These are phyloP conservation scores for Phocoena sinus DNA, from an alignment of 2,113 vertebrate genomes.

Conservation along the genomic window DNA sequence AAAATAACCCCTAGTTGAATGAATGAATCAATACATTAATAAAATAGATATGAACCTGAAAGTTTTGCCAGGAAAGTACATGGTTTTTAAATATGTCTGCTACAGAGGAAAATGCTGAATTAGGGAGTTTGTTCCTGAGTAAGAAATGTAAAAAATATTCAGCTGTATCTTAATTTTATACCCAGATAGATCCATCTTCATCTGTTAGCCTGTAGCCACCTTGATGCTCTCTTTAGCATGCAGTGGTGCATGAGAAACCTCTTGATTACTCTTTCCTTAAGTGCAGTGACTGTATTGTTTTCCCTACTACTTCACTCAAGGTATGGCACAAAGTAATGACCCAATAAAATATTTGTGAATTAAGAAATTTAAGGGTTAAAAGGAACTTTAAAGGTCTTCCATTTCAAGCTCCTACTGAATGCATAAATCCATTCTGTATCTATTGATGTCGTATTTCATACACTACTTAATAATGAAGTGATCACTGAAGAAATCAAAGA, in stretches of 20 bases:
- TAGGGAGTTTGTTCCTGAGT: background rate
- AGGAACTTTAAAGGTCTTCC: background rate
- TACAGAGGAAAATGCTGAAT: background rate
- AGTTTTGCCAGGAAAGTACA: background rate
- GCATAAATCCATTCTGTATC: background rate
- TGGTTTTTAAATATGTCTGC: background rate
- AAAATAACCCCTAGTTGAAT: background rate
- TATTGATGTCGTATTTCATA: background rate
- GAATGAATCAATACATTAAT: background rate
- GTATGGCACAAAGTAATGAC: background rate
- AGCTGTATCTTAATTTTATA: background rate
- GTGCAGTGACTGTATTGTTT: background rate
- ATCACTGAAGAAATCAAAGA: too few species aligned
- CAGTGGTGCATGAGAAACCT: background rate
- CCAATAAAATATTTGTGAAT: background rate
- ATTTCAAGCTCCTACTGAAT: background rate
- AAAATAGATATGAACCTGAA: background rate
- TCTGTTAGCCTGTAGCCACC: background rate
- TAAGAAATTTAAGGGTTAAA: background rate
- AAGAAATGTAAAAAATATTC: background rate
- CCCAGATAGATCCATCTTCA: too few species aligned
- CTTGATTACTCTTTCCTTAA: background rate
- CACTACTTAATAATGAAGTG: too few species aligned
- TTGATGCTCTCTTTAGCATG: background rate
- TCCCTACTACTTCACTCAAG: background rate